Percentiles rank a stretch among this genome's conserved stretches.
Evolutionary conservation across 2,797 vertebrate genomes (phyloP).

Genomic region (Scleropages formosus): DNA sequence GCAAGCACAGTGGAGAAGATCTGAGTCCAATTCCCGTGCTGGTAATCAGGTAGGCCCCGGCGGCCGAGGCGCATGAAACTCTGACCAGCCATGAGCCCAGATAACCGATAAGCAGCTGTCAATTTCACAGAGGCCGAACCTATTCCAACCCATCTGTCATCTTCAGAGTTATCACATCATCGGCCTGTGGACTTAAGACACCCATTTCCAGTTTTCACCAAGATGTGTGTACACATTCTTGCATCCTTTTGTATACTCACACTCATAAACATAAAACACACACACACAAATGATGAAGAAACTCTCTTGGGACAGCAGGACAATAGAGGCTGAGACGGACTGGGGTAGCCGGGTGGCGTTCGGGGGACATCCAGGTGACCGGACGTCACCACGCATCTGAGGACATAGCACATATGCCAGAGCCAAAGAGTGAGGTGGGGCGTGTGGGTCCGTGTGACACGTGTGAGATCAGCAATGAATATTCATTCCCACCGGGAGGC

Average conservation of each 20-base stretch:
- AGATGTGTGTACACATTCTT: neutral
- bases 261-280: constrained; percentile 14
- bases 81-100: neutral
- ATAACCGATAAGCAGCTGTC: constrained; percentile 20
- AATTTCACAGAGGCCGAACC: neutral
- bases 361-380: constrained; percentile 40
- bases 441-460: neutral
- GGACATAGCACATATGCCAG: constrained; percentile 36
- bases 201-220: constrained; percentile 4
- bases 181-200: neutral
- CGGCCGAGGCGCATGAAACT: neutral
- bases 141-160: constrained; percentile 20
- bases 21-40: neutral
- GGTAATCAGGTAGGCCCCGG: neutral
- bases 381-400: constrained; percentile 41
- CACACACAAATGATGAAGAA: constrained; percentile 38
- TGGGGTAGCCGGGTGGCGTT: too few relatives aligned
- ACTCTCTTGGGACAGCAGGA: constrained; percentile 43
- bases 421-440: constrained; percentile 26
- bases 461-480: constrained; percentile 51
- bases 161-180: neutral
- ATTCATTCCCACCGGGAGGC: constrained; percentile 57
- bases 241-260: constrained; percentile 30
- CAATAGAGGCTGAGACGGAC: too few relatives aligned
- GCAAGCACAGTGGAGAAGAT: too few relatives aligned